Conservation (phyloP, 2,888 invertebrate genomes). For the Eurois occulta region DNA sequence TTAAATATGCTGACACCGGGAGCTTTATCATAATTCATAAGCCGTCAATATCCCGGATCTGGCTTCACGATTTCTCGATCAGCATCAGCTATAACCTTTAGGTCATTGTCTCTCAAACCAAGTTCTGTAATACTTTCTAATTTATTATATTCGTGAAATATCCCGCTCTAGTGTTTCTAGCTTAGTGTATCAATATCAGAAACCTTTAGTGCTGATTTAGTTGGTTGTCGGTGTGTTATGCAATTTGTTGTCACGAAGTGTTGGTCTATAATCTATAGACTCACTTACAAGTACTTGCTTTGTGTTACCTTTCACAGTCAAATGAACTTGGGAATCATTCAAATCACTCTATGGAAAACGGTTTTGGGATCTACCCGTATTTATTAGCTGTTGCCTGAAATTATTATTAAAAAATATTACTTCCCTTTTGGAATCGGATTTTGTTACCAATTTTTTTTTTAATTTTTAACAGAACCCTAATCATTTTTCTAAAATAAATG, state of each 20-base stretch:
- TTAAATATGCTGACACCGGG: conserved; percentile 30
- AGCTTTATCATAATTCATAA: conserved; percentile 48
- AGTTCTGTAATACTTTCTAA: conserved; percentile 55
- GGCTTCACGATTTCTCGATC: conserved; percentile 54
- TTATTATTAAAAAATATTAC: no score
- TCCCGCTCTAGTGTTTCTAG: conserved; percentile 36
- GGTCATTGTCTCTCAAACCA: conserved; percentile 48
- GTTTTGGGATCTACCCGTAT: neutral
- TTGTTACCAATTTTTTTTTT: no score
- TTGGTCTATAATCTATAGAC: neutral
- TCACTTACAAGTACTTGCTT: conserved; percentile 23
- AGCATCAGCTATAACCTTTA: conserved; percentile 55
- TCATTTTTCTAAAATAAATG: no score
- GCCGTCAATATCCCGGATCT: conserved; percentile 51
- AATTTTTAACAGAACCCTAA: no score
- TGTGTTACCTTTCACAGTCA: neutral
- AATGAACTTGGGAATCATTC: neutral
- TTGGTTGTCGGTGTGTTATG: conserved; percentile 14
- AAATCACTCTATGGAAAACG: neutral
- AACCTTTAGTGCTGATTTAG: conserved; percentile 36
- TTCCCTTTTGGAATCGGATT: no score
- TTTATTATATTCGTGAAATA: conserved; percentile 64
- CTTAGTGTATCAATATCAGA: conserved; percentile 40
- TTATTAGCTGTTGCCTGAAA: no score
- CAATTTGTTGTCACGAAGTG: conserved; percentile 29